Base-by-base conservation (phyloP, 1,140 invertebrate species). In the Pentalonia nigronervosa region DNA sequence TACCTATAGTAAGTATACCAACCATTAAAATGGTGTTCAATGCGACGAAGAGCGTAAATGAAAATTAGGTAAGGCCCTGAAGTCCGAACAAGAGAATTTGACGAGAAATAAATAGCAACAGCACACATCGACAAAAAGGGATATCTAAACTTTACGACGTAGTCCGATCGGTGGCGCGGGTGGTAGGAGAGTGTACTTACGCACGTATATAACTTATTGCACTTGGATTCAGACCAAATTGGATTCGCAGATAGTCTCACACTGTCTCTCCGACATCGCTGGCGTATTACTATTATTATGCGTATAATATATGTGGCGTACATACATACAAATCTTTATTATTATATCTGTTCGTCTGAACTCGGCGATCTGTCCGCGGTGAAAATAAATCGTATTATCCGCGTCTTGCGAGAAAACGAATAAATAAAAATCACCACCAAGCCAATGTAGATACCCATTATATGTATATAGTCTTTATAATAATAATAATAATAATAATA, bases 141-240 rank as follows among this genome's bases (percentile, higher is more conserved):
- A 84, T 41, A 84, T 25, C 34, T 6, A 67, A 67, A 67, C 30
- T n/a, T n/a, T 76, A 76, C 30, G 14, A 30, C 6, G 30, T 67
- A 67, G 34, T 1, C 36, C 8, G 20, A 20, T 41, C 41, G 41
- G 41, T 41, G 41, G 36, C 17, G 81, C 21, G 21, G 41, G 23
- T 2, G 36, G 36, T 25, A 45, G 36, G 36, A 84, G 11, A 23
- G 41, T 41, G 36, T 41, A 41, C 45, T 45, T 25, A 86, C 41
- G 25, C 48, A 14, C 60, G 60, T n/a, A 76, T 76, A 76, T 90
- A 90, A 90, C 48, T 90, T 90, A 90, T 90, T 36, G 48, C 48
- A 56, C 48, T 90, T 90, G 88, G 88, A 53, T 90, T 53, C 23
- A 23, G n/a, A 50, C 88, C 88, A 90, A 90, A 90, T 90, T 56